Conservation (phyloP, 2,113 vertebrate species). For the Hemibates koningsi region DNA sequence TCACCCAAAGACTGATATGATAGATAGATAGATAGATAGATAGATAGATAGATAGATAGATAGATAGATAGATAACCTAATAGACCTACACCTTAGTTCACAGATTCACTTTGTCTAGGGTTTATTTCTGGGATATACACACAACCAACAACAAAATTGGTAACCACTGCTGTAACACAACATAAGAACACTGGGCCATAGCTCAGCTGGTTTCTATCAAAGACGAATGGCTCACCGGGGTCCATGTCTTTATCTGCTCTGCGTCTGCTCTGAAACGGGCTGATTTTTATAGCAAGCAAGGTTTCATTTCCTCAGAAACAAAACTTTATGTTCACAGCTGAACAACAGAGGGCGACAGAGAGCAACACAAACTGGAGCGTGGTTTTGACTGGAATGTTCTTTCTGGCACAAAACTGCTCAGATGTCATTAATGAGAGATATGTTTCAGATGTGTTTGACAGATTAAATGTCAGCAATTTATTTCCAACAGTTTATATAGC, state of each 20-base stretch:
- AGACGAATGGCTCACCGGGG: neutral
- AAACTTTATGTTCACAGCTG: neutral
- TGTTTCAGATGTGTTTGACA: neutral
- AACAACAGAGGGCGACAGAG: neutral
- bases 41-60: no score
- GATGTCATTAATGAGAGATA: neutral
- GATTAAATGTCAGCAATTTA: neutral
- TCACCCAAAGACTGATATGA: no score
- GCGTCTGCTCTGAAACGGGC: fast-evolving
- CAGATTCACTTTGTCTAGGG: no score
- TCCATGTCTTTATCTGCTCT: neutral
- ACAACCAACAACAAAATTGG: neutral
- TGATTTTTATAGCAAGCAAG: neutral
- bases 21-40: no score
- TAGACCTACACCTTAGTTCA: no score
- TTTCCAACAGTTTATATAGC: neutral
- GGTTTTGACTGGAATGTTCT: neutral
- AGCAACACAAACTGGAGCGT: neutral
- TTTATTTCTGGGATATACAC: no score
- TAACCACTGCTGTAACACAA: neutral
- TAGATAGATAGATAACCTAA: no score
- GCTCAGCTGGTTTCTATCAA: neutral
- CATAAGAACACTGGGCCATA: neutral
- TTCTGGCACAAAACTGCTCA: neutral
- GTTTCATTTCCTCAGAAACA: neutral